Conservation (phyloP, 2,888 invertebrate genomes). For the Diabrotica balteata region DNA sequence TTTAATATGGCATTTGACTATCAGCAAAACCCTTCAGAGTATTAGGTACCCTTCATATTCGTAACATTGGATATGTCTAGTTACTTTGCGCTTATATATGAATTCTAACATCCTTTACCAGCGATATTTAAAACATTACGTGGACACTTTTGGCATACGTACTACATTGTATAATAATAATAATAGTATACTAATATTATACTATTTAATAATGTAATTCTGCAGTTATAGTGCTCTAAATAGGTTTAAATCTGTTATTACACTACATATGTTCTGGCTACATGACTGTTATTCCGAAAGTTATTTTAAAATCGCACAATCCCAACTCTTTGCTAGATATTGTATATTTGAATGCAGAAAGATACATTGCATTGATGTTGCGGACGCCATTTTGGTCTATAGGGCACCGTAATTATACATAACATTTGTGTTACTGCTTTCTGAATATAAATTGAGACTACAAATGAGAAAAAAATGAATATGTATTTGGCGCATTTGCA, state of each 20-base stretch:
- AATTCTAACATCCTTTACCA: too few species aligned
- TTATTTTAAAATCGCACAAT: not conserved
- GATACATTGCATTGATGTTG: not conserved
- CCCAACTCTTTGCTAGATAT: conserved; percentile 1
- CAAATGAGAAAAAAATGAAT: conserved; percentile 31
- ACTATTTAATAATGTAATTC: too few species aligned
- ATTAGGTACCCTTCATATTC: too few species aligned
- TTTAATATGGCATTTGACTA: too few species aligned
- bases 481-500: conserved; percentile 12
- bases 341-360: conserved; percentile 1
- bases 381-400: conserved; percentile 1
- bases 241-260: not conserved
- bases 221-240: too few species aligned
- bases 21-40: too few species aligned
- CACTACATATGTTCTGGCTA: not conserved
- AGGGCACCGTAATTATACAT: conserved; percentile 7
- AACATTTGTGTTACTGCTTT: conserved; percentile 21
- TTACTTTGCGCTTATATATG: too few species aligned
- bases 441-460: conserved; percentile 25
- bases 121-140: too few species aligned
- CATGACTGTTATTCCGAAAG: not conserved
- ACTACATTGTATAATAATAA: too few species aligned
- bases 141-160: too few species aligned
- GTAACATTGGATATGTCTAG: too few species aligned
- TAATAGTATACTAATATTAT: too few species aligned